These are phyloP conservation scores for Astur gentilis DNA, from an alignment of 2,113 vertebrate species.

Conservation along the genomic window DNA sequence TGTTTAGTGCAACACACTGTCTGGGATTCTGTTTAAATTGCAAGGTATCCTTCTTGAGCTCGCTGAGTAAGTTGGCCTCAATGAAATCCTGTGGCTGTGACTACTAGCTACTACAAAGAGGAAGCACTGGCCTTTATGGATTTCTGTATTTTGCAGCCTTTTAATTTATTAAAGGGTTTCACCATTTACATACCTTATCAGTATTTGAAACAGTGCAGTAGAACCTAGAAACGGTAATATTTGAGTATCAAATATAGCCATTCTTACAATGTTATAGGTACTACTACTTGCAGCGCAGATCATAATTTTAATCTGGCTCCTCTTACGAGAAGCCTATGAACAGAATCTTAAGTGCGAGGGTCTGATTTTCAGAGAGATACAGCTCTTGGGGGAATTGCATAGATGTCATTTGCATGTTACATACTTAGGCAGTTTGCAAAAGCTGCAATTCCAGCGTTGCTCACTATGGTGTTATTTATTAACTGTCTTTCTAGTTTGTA, in stretches of 20 bases:
- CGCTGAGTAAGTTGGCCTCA: neutral
- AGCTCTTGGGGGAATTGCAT: neutral
- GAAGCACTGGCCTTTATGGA: neutral
- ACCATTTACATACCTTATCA: neutral
- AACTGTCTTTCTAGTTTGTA: neutral
- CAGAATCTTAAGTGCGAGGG: neutral
- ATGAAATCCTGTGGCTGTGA: neutral
- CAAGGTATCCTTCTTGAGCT: neutral
- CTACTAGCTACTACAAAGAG: neutral
- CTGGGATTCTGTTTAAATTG: neutral
- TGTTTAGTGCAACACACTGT: neutral
- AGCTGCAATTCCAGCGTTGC: neutral
- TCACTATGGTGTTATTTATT: neutral
- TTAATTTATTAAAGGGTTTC: neutral
- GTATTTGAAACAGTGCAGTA: neutral
- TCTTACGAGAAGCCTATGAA: neutral
- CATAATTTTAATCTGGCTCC: neutral
- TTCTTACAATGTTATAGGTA: neutral
- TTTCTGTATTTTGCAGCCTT: neutral
- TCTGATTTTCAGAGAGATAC: neutral
- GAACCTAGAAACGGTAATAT: neutral
- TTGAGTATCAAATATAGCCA: neutral
- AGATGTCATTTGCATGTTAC: fast-evolving
- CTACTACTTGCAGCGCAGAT: neutral
- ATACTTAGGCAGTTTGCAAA: neutral